Conservation (phyloP, 2,888 invertebrate genomes). For the Tromatobia lineatoria region DNA sequence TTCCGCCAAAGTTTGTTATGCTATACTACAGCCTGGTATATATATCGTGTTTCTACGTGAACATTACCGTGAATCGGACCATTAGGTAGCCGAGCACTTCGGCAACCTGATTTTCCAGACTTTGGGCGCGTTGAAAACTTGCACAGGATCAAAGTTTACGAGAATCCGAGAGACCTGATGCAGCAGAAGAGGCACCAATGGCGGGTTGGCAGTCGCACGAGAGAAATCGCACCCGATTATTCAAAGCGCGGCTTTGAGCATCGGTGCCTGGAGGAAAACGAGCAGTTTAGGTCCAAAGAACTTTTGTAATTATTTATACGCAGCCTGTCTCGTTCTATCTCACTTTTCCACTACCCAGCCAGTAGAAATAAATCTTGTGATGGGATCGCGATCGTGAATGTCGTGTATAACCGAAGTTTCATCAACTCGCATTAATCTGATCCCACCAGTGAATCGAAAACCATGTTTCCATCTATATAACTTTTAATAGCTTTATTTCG, state of each 20-base stretch:
- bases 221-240: conserved; percentile 64
- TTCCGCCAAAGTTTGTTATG: conserved; percentile 22
- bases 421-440: conserved; percentile 34
- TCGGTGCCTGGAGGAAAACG: conserved; percentile 17
- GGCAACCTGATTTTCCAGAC: conserved; percentile 55
- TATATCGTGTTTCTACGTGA: conserved; percentile 26
- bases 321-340: conserved; percentile 18
- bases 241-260: conserved; percentile 53
- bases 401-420: conserved; percentile 47
- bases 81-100: conserved; percentile 53
- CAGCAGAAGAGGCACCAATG: conserved; percentile 32
- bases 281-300: conserved; percentile 41
- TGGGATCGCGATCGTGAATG: conserved; percentile 52
- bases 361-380: conserved; percentile 56
- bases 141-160: conserved; percentile 58
- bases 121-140: conserved; percentile 50
- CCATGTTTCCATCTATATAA: not conserved
- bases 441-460: not conserved
- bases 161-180: conserved; percentile 14
- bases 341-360: not conserved
- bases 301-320: conserved; percentile 65
- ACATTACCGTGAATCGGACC: conserved; percentile 46
- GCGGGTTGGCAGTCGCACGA: conserved; percentile 18
- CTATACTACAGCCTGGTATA: not conserved
- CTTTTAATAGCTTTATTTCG: not conserved